phyloP scores from a whole-genome alignment of 2,113 vertebrate genomes.

The Pipa parva region DNA sequence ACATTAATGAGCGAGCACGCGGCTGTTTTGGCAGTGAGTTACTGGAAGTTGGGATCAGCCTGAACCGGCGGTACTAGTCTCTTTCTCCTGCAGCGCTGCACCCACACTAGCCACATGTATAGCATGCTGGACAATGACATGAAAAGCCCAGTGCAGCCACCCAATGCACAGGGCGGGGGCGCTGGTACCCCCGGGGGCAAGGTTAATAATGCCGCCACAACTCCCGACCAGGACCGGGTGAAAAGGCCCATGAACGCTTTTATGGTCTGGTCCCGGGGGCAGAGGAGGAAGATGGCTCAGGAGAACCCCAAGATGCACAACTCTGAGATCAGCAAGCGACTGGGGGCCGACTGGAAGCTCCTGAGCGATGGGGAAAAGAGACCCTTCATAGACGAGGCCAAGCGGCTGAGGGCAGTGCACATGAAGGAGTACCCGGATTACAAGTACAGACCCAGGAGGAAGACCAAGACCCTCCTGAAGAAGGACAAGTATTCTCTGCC shows the following conservation, averaged over 20 bases:
- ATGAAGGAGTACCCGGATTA: slow-evolving; percentile 99
- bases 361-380: slow-evolving; percentile 92
- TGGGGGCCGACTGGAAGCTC: slow-evolving; percentile 97
- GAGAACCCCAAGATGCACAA: slow-evolving; percentile 99
- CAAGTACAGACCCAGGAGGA: slow-evolving; percentile 96
- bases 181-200: slow-evolving; percentile 51
- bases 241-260: slow-evolving; percentile 98
- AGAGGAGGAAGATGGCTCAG: slow-evolving; percentile 95
- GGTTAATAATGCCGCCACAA: slow-evolving; percentile 47
- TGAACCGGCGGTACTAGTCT: neutral
- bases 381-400: slow-evolving; percentile 97
- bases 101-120: slow-evolving; percentile 76
- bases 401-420: slow-evolving; percentile 91
- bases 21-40: slow-evolving; percentile 23
- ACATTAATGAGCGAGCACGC: slow-evolving; percentile 85
- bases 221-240: slow-evolving; percentile 85
- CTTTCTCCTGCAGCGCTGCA: slow-evolving; percentile 43
- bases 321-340: slow-evolving; percentile 95
- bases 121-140: slow-evolving; percentile 92
- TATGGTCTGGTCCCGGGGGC: slow-evolving; percentile 97
- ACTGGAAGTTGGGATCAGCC: slow-evolving; percentile 18
- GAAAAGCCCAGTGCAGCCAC: slow-evolving; percentile 78
- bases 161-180: slow-evolving; percentile 55
- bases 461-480: slow-evolving; percentile 97
- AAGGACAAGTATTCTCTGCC: slow-evolving; percentile 97